A percentile compares a stretch with the other conserved stretches of the same genome.
phyloP scores from a whole-genome alignment of 2,113 vertebrate genomes.

The Tyto alba region DNA sequence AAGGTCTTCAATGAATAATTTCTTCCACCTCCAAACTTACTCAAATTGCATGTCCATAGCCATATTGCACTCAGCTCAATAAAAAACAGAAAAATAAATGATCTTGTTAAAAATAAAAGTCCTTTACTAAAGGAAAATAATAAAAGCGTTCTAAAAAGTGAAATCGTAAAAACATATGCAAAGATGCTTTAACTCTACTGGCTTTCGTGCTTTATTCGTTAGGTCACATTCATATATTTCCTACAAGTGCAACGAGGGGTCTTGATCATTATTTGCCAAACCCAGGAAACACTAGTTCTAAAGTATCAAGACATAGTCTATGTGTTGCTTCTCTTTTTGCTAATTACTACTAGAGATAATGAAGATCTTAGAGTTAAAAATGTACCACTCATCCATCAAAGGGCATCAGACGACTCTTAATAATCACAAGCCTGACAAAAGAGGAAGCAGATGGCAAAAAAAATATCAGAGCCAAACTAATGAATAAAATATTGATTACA shows the following conservation, averaged over 20 bases:
- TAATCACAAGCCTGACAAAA: slow-evolving; percentile 8
- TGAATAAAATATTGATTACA: slow-evolving; percentile 43
- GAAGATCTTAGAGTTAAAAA: not conserved
- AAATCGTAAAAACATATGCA: not conserved
- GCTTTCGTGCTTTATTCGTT: not conserved
- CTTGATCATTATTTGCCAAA: not conserved
- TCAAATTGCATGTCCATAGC: not conserved
- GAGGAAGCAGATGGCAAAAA: slow-evolving; percentile 42
- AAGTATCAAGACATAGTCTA: not conserved
- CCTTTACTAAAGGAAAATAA: too few species aligned
- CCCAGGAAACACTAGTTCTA: not conserved
- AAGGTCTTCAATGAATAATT: not conserved
- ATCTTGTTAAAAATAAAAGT: too few species aligned
- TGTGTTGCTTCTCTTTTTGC: not conserved
- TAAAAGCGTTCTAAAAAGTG: not conserved
- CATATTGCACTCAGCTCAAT: not conserved
- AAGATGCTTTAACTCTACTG: not conserved
- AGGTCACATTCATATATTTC: not conserved
- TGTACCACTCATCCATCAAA: not conserved
- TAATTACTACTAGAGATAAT: not conserved
- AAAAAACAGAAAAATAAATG: not conserved
- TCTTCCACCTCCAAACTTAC: not conserved
- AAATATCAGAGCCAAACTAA: not conserved
- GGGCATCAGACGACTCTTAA: not conserved
- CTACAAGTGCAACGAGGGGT: not conserved